These are phyloP conservation scores for Pteronura brasiliensis DNA, from an alignment of 2,113 vertebrate genomes.

Conservation along the genomic window DNA sequence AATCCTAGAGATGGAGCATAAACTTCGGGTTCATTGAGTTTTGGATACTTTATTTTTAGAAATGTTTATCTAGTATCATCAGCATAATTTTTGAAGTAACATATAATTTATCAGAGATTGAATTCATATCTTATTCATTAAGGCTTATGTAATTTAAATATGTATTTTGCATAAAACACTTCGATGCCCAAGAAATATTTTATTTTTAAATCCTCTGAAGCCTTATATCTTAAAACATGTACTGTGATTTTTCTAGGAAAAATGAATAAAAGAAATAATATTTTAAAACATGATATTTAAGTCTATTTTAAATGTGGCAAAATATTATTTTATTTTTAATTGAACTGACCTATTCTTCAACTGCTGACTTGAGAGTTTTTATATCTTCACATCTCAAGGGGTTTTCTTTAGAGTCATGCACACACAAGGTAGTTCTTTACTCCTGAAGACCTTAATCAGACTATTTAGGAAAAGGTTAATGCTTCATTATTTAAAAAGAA, in stretches of 20 bases:
- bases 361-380: slow-evolving; percentile 1
- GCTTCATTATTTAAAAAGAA: slow-evolving; percentile 29
- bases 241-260: not conserved
- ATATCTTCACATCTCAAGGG: not conserved
- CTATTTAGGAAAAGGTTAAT: slow-evolving; percentile 1
- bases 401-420: slow-evolving; percentile 24
- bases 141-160: slow-evolving; percentile 53
- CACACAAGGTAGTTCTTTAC: not conserved
- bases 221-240: slow-evolving; percentile 4
- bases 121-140: slow-evolving; percentile 48
- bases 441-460: not conserved
- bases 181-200: slow-evolving; percentile 41
- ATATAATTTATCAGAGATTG: slow-evolving; percentile 53
- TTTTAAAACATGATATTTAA: slow-evolving; percentile 31
- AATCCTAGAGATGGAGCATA: slow-evolving; percentile 24
- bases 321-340: slow-evolving; percentile 48
- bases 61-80: not conserved
- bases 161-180: slow-evolving; percentile 23
- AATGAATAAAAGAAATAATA: slow-evolving; percentile 32
- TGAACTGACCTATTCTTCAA: slow-evolving; percentile 4
- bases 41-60: slow-evolving; percentile 58
- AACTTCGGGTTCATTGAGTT: not conserved
- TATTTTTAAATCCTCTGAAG: slow-evolving; percentile 36
- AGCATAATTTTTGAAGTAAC: slow-evolving; percentile 45
- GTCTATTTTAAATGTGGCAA: slow-evolving; percentile 27